These are phyloP conservation scores for Poeciliopsis turneri DNA, from an alignment of 2,797 vertebrate genomes.

Conservation along the genomic window DNA sequence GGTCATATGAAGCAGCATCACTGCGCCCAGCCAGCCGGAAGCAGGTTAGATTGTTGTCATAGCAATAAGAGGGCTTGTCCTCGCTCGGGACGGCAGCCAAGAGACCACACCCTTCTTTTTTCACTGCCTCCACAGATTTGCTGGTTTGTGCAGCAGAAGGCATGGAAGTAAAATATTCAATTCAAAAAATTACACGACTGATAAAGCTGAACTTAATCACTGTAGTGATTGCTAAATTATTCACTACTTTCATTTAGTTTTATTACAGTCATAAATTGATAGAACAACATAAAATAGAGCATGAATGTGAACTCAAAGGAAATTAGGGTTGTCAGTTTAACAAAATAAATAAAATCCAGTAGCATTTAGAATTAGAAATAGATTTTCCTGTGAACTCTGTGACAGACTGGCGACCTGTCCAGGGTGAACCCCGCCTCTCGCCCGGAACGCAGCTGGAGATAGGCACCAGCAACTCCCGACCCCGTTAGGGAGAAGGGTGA, in stretches of 20 bases:
- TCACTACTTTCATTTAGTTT: neutral
- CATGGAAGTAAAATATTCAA: neutral
- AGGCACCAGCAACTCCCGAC: no score
- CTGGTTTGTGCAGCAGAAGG: neutral
- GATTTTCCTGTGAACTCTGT: neutral
- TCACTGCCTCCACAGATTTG: conserved; percentile 35
- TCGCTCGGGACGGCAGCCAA: conserved; percentile 62
- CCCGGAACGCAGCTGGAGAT: no score
- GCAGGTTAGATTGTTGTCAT: conserved; percentile 60
- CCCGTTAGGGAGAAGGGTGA: no score
- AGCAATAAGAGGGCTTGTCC: conserved; percentile 64
- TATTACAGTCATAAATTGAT: neutral
- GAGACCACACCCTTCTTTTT: conserved; percentile 75
- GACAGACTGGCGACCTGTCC: no score
- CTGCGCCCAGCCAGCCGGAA: conserved; percentile 61
- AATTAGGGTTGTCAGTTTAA: neutral
- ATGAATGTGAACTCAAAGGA: neutral
- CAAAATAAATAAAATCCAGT: neutral
- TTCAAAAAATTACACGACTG: neutral
- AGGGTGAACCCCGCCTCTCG: no score
- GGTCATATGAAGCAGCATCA: conserved; percentile 40
- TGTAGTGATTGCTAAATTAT: neutral
- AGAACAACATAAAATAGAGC: neutral
- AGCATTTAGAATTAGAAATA: neutral
- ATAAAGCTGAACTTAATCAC: neutral